Evolutionary conservation across 2,797 vertebrate genomes (phyloP), one percentile per base, ranked within the genome.

Genomic region (Acipenser transmontanus): DNA sequence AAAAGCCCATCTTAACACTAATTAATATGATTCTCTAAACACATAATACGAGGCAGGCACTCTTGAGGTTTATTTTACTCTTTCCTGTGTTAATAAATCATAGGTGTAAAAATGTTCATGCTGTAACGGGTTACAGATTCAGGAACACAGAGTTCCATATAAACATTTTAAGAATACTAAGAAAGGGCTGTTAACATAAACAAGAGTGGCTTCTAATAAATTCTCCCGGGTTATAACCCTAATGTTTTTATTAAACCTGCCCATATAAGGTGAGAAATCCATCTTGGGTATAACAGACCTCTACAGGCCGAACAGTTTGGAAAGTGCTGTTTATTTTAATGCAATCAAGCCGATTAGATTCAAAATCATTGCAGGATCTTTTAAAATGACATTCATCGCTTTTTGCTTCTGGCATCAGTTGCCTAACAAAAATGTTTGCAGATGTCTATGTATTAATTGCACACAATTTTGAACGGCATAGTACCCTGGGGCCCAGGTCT

Each of bases 401-500:
- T 72, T 74, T 71, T 49, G 14, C 80, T 83, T 75, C 75, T 89
- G 88, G 82, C 81, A 82, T 78, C 76, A 81, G 80, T 79, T 75
- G 70, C 78, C 81, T 73, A 60, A 78, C 78, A 81, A 83, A 78
- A 85, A 80, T 77, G 82, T 75, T 80, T 85, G 78, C 84, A 91
- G 87, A 88, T 89, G 85, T 89, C 70, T 79, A 66, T 72, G 73
- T 79, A 81, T 59, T 80, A 87, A 89, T 84, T 83, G 85, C 77
- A 79, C 73, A 86, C 85, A 79, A 77, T 81, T 74, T 83, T 80
- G 76, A 84, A 87, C 82, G 71, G 75, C 77, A 76, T 77, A 82
- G 68, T 76, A 69, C 74, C 67, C 76, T 76, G 75, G 72, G 78
- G 78, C 77, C 85, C 80, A 76, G 69, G 69, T 81, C 79, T 79